These are phyloP conservation scores for Ophion obscuratus DNA, from an alignment of 2,888 invertebrate species.

Conservation along the genomic window DNA sequence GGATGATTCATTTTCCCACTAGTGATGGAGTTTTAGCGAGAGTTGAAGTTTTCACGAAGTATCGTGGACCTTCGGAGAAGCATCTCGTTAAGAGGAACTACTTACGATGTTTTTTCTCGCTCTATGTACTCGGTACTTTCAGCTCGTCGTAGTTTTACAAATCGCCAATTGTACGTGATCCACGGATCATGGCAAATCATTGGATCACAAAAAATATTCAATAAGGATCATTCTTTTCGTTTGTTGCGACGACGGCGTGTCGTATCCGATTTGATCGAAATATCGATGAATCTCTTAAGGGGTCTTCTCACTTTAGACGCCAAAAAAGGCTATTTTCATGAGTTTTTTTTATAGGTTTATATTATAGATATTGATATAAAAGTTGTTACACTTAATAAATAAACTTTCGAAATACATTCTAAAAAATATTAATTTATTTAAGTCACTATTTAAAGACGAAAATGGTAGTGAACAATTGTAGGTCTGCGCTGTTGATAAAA, in stretches of 20 bases:
- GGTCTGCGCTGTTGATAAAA: too few relatives aligned
- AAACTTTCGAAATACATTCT: too few relatives aligned
- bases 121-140: neutral
- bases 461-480: too few relatives aligned
- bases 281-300: neutral
- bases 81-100: neutral
- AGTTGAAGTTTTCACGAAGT: neutral
- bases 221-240: neutral
- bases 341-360: too few relatives aligned
- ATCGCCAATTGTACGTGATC: neutral
- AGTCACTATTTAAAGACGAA: too few relatives aligned
- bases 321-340: too few relatives aligned
- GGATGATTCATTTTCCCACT: constrained; percentile 11
- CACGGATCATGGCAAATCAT: neutral
- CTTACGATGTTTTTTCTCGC: constrained; percentile 6
- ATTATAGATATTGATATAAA: too few relatives aligned
- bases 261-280: neutral
- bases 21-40: constrained; percentile 16
- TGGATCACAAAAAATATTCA: neutral
- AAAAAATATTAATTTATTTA: too few relatives aligned
- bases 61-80: neutral
- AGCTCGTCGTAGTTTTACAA: constrained; percentile 1
- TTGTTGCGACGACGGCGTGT: neutral
- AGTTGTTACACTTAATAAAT: too few relatives aligned
- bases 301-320: too few relatives aligned